phyloP scores from a whole-genome alignment of 2,113 vertebrate genomes.

The Xyrauchen texanus region DNA sequence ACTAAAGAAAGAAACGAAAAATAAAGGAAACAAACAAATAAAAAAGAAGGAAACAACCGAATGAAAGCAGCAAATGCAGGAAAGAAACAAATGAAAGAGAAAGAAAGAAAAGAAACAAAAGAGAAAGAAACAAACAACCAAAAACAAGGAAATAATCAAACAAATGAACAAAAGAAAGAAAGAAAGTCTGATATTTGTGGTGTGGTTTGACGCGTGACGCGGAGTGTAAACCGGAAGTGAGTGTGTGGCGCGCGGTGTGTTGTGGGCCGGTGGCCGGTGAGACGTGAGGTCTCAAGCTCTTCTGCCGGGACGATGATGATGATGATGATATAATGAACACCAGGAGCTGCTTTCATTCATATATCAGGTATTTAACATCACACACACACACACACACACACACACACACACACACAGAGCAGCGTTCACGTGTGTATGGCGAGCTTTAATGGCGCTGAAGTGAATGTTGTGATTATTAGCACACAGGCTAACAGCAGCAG shows the following conservation, averaged over 20 bases:
- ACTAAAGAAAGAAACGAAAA: no score
- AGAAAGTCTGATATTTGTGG: no score
- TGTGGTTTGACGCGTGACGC: neutral
- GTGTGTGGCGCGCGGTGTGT: conserved; percentile 3
- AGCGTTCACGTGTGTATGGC: neutral
- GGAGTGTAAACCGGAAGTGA: conserved; percentile 10
- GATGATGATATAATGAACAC: conserved; percentile 48
- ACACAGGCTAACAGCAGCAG: neutral
- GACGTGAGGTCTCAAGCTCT: neutral
- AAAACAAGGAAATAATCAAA: no score
- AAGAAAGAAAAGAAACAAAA: no score
- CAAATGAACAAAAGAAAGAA: no score
- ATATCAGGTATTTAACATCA: conserved; percentile 63
- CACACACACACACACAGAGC: no score
- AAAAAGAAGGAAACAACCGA: no score
- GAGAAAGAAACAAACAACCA: no score
- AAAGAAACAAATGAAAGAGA: no score
- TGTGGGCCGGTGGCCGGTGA: conserved; percentile 3
- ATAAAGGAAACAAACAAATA: no score
- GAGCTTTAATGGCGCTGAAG: neutral
- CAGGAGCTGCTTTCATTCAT: conserved; percentile 57
- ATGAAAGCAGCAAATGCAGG: no score
- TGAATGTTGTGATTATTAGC: neutral
- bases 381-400: neutral
- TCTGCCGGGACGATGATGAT: conserved; percentile 44